phyloP scores from a whole-genome alignment of 2,888 invertebrate species.

The Morinoia aosen region DNA sequence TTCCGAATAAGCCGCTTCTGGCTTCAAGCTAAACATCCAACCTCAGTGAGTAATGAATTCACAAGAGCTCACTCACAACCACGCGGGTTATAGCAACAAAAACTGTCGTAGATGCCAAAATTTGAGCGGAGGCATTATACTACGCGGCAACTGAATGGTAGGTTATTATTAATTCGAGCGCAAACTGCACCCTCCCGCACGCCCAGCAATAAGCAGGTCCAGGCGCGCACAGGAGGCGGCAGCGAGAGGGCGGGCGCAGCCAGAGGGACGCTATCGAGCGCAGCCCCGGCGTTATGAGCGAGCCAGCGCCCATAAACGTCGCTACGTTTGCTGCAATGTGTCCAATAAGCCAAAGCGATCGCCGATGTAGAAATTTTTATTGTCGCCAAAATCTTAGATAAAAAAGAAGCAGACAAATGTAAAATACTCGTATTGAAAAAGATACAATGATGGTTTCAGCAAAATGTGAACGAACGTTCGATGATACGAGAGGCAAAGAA shows the following conservation, averaged over 20 bases:
- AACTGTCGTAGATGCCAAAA: neutral
- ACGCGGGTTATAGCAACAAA: neutral
- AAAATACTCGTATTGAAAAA: neutral
- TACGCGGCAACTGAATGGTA: neutral
- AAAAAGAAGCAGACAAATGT: neutral
- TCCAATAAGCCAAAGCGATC: neutral
- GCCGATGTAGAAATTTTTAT: neutral
- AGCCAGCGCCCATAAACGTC: neutral
- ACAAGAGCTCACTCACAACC: neutral
- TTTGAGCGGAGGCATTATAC: neutral
- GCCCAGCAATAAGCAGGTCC: neutral
- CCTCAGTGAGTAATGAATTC: neutral
- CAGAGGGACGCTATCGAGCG: neutral
- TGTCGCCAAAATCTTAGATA: neutral
- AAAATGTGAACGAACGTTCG: too few relatives aligned
- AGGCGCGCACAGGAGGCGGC: neutral
- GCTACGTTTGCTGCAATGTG: neutral
- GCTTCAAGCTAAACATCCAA: neutral
- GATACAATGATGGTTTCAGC: too few relatives aligned
- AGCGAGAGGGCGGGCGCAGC: neutral
- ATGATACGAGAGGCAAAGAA: too few relatives aligned
- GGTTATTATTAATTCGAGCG: neutral
- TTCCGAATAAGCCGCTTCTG: neutral
- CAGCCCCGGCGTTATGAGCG: neutral
- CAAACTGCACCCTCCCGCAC: neutral